These are phyloP conservation scores for Molossus alvarezi DNA, from an alignment of 2,797 vertebrate genomes.

Conservation along the genomic window DNA sequence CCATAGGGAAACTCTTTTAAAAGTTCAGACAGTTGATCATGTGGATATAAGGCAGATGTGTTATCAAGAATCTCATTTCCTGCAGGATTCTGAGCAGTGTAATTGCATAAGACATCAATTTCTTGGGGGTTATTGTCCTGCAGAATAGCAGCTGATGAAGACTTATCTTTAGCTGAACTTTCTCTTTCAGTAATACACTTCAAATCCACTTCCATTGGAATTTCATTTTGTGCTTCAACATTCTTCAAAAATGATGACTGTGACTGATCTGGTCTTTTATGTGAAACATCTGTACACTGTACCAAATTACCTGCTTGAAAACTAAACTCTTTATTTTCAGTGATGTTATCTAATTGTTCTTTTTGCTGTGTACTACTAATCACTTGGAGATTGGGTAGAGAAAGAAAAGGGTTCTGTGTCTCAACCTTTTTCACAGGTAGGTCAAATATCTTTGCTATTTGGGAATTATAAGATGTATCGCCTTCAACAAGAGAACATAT, in stretches of 20 bases:
- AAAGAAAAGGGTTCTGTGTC: neutral
- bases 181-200: neutral
- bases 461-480: conserved; percentile 89
- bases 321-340: conserved; percentile 31
- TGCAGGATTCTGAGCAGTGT: neutral
- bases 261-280: neutral
- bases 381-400: conserved; percentile 33
- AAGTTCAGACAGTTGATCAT: conserved; percentile 90
- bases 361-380: conserved; percentile 72
- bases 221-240: neutral
- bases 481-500: conserved; percentile 92
- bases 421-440: conserved; percentile 54
- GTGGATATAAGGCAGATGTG: conserved; percentile 72
- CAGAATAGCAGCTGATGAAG: neutral
- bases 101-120: neutral
- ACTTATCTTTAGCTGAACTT: neutral
- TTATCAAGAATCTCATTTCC: conserved; percentile 50
- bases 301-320: conserved; percentile 54
- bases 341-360: neutral
- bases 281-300: neutral
- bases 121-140: conserved; percentile 5
- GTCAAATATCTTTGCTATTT: conserved; percentile 91
- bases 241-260: neutral
- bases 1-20: conserved; percentile 91
- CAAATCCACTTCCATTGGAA: neutral